phyloP scores from a whole-genome alignment of 2,797 vertebrate genomes.

The Loriculus beryllinus region DNA sequence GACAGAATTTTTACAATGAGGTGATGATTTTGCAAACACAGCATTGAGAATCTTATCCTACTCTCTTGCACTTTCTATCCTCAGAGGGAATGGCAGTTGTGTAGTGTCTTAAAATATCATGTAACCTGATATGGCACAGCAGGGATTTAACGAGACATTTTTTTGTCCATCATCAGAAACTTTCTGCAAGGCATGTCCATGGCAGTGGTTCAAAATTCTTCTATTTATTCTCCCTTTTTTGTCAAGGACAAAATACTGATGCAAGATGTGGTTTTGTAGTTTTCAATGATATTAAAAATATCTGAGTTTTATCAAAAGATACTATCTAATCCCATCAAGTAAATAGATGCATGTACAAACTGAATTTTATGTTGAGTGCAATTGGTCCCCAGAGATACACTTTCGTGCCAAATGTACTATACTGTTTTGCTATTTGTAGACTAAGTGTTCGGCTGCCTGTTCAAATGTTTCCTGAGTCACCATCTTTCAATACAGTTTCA shows the following conservation, averaged over 20 bases:
- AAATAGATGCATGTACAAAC: background rate
- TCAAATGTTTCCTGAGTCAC: background rate
- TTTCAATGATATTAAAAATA: background rate
- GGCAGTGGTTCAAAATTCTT: background rate
- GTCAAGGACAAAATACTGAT: background rate
- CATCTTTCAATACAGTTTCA: background rate
- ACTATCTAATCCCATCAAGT: background rate
- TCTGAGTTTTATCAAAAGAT: background rate
- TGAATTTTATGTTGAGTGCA: background rate
- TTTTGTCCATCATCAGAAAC: background rate
- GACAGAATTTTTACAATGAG: background rate
- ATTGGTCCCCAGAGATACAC: background rate
- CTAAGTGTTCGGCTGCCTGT: constrained; percentile 23
- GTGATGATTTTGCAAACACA: background rate
- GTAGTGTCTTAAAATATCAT: background rate
- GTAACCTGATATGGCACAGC: background rate
- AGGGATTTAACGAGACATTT: background rate
- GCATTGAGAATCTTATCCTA: background rate
- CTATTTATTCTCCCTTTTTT: background rate
- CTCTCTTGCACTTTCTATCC: background rate
- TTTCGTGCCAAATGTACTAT: background rate
- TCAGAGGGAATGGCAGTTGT: background rate
- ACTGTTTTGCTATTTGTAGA: background rate
- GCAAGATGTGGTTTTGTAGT: background rate
- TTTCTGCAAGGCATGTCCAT: background rate